Base-by-base conservation (phyloP, 2,113 vertebrate species). In the Dipodomys spectabilis region DNA sequence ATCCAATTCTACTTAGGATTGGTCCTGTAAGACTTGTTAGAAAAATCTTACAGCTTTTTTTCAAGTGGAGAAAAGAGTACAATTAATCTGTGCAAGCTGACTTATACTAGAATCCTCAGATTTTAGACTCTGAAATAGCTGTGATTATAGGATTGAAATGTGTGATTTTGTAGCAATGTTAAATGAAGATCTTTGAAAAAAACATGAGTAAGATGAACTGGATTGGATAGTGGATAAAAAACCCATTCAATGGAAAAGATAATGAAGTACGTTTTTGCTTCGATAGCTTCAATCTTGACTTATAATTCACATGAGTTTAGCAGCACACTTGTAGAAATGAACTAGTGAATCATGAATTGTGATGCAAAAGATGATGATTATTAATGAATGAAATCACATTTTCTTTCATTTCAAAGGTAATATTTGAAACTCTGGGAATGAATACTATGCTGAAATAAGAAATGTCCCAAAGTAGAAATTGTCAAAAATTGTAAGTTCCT, bases 391-490 rank as follows among this genome's bases (percentile, higher is more conserved):
- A 74, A 93, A 95, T n/a, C n/a, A n/a, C n/a, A n/a, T n/a, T n/a
- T n/a, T n/a, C n/a, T n/a, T n/a, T n/a, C n/a, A n/a, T n/a, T n/a
- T n/a, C n/a, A n/a, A n/a, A n/a, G n/a, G n/a, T n/a, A n/a, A n/a
- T n/a, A n/a, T n/a, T n/a, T n/a, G n/a, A n/a, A n/a, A 91, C 18
- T 88, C 45, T 83, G n/a, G 92, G 68, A 86, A 92, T 86, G 35
- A 86, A 74, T 60, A 88, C 19, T 4, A 67, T 53, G 75, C 22
- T 23, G 23, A 92, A 19, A 1, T 45, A 89, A 84, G 72, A 79
- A 6, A 23, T 67, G 83, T 83, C 25, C 79, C 74, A 95, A 86
- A 25, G 72, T 62, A 73, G 45, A 87, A 91, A 82, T 22, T 94
- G 77, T 84, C 64, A 95, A 60, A 90, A 93, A 69, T 15, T 78